These are phyloP conservation scores for Phyllostomus hastatus DNA, from an alignment of 2,113 vertebrate species.

Conservation along the genomic window DNA sequence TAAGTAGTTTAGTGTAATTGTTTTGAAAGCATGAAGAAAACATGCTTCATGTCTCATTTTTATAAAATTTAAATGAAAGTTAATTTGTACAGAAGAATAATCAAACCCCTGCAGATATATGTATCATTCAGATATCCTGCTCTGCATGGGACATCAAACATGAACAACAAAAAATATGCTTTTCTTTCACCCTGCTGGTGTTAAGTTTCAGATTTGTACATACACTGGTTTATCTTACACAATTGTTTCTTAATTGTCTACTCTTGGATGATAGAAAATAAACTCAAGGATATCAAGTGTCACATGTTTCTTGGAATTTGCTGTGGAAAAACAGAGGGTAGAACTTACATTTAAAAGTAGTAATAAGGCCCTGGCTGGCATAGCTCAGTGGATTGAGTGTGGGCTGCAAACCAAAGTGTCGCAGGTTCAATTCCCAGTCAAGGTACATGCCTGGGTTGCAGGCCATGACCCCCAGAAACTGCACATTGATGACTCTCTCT, in stretches of 20 bases:
- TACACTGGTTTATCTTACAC: neutral
- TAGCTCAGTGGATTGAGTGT: no score
- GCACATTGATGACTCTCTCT: no score
- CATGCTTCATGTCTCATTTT: conserved; percentile 7
- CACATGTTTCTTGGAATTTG: neutral
- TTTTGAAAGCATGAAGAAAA: conserved; percentile 42
- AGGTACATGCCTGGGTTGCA: no score
- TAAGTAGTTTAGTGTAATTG: conserved; percentile 45
- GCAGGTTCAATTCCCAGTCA: no score
- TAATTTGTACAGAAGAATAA: conserved; percentile 46
- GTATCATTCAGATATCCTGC: neutral
- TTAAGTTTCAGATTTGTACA: neutral
- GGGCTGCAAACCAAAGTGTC: no score
- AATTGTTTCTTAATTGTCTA: neutral
- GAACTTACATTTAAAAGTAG: conserved; percentile 5
- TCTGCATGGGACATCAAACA: neutral
- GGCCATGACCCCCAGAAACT: no score
- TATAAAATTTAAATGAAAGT: conserved; percentile 52
- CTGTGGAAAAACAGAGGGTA: neutral
- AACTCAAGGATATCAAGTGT: neutral
- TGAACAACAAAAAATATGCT: conserved; percentile 13
- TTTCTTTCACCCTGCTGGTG: neutral
- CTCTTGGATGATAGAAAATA: neutral
- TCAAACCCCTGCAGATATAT: conserved; percentile 22
- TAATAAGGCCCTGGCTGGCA: neutral